Evolutionary conservation across 2,888 invertebrate species (phyloP).

Genomic region (Neoscelio sp.): DNA sequence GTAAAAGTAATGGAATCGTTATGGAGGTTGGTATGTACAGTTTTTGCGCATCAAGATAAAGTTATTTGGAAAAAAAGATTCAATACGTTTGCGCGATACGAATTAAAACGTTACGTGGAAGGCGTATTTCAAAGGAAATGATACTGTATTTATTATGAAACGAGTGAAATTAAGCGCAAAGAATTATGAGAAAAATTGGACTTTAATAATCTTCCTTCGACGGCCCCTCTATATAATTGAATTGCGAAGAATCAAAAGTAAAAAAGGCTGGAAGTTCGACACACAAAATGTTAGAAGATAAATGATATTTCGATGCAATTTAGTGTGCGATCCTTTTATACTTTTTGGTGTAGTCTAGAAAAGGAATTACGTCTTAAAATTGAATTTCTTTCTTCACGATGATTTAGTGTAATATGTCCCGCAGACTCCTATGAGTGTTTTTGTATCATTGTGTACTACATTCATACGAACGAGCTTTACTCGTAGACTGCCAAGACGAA

Average conservation of each 20-base stretch:
- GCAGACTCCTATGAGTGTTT: slow-evolving; percentile 29
- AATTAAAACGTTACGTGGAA: slow-evolving; percentile 13
- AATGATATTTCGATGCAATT: slow-evolving; percentile 61
- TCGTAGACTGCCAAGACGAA: no score
- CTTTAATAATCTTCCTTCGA: slow-evolving; percentile 44
- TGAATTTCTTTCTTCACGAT: slow-evolving; percentile 45
- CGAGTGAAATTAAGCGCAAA: slow-evolving; percentile 28
- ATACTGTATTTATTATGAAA: slow-evolving; percentile 48
- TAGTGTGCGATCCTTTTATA: slow-evolving; percentile 47
- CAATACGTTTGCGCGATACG: background rate
- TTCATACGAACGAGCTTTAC: no score
- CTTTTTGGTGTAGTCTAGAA: slow-evolving; percentile 19
- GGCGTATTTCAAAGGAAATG: slow-evolving; percentile 17
- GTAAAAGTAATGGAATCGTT: slow-evolving; percentile 46
- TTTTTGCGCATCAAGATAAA: slow-evolving; percentile 16
- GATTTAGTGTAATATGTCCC: slow-evolving; percentile 37
- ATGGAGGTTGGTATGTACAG: slow-evolving; percentile 8
- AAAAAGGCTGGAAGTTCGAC: slow-evolving; percentile 24
- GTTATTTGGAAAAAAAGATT: slow-evolving; percentile 5
- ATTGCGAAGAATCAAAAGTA: slow-evolving; percentile 46
- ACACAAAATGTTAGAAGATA: slow-evolving; percentile 55
- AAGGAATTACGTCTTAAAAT: slow-evolving; percentile 53
- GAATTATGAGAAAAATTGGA: slow-evolving; percentile 45
- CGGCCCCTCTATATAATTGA: slow-evolving; percentile 41
- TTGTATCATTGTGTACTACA: slow-evolving; percentile 7